Conservation (phyloP, 2,113 vertebrate genomes). For the Rhineura floridana region DNA sequence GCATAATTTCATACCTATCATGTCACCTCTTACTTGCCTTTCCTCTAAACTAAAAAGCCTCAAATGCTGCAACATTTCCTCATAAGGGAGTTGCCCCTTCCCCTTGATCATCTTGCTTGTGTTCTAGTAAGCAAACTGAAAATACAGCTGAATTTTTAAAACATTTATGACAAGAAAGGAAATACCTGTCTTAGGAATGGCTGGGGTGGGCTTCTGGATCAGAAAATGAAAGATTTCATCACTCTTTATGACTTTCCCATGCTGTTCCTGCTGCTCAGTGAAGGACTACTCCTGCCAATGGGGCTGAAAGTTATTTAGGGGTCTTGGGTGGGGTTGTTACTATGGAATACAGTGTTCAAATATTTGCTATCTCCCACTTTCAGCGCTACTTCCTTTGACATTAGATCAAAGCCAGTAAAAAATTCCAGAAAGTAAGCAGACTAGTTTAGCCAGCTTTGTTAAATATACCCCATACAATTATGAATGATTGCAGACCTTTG, state of each 20-base stretch:
- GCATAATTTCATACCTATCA: too few species aligned
- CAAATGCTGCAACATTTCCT: too few species aligned
- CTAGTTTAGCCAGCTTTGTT: conserved; percentile 12
- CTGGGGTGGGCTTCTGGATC: conserved; percentile 13
- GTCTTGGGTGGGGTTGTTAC: conserved; percentile 13
- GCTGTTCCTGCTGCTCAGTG: not conserved
- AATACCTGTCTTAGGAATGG: conserved; percentile 17
- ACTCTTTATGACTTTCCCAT: not conserved
- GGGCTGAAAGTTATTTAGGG: conserved; percentile 28
- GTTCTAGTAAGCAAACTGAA: not conserved
- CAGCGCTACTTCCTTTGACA: not conserved
- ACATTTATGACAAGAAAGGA: not conserved
- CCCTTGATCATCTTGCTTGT: too few species aligned
- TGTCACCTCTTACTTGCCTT: too few species aligned
- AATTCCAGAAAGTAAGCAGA: conserved; percentile 19
- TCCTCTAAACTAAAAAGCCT: too few species aligned
- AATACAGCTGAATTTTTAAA: not conserved
- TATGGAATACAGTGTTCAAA: conserved; percentile 4
- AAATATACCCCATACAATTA: not conserved
- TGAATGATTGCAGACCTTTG: not conserved
- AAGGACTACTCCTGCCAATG: conserved; percentile 1
- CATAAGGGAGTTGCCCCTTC: too few species aligned
- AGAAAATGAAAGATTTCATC: not conserved
- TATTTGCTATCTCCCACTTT: conserved; percentile 29
- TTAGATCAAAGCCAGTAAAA: conserved; percentile 26